These are phyloP conservation scores for Chaetodon auriga DNA, from an alignment of 2,113 vertebrate species.

Conservation along the genomic window DNA sequence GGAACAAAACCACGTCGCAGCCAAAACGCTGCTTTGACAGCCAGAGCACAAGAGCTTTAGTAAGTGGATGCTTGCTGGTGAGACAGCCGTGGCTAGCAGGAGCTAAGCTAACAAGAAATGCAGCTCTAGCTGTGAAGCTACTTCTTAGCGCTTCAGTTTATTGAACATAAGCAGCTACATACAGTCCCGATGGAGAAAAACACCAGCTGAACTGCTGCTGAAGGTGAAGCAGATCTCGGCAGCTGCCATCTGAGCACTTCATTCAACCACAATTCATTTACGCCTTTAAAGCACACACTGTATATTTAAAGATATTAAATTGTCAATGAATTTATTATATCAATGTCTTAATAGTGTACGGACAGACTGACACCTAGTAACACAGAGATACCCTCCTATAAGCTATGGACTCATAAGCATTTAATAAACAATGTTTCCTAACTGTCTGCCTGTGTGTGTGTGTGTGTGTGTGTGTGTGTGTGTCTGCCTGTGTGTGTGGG, in stretches of 20 bases:
- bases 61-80: too few species aligned
- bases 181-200: not conserved
- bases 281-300: not conserved
- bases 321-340: not conserved
- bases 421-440: constrained; percentile 1
- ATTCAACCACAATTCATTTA: not conserved
- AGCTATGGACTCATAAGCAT: not conserved
- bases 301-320: not conserved
- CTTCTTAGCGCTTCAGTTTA: not conserved
- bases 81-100: too few species aligned
- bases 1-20: too few species aligned
- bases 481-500: constrained; percentile 56
- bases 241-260: not conserved
- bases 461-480: constrained; percentile 48
- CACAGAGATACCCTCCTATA: not conserved
- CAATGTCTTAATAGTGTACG: not conserved
- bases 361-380: not conserved
- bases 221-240: not conserved
- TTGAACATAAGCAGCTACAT: not conserved
- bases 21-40: too few species aligned
- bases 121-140: not conserved
- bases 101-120: too few species aligned
- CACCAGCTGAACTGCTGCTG: not conserved
- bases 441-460: constrained; percentile 40
- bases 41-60: too few species aligned